Conservation (phyloP, 2,113 vertebrate genomes). For the Sterrhoptilus dennistouni region DNA sequence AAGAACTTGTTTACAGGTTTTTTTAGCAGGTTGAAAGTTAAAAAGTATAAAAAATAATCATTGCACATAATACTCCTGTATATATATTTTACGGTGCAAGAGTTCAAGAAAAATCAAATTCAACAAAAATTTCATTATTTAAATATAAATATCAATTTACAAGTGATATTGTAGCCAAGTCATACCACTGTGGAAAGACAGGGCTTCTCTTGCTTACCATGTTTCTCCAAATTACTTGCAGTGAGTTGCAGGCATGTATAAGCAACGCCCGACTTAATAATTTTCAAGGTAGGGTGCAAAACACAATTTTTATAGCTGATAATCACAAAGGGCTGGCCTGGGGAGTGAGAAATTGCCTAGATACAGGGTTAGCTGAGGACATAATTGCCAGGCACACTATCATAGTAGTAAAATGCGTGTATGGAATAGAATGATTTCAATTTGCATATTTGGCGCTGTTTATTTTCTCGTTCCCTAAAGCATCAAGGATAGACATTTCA, state of each 20-base stretch:
- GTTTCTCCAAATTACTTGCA: not conserved
- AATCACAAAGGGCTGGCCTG: not conserved
- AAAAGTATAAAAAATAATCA: not conserved
- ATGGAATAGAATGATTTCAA: not conserved
- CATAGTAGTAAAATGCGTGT: not conserved
- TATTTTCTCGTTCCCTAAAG: conserved; percentile 16
- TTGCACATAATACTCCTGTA: not conserved
- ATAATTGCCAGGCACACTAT: not conserved
- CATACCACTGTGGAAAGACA: not conserved
- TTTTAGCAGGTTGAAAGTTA: not conserved
- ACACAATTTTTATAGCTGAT: not conserved
- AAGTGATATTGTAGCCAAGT: not conserved
- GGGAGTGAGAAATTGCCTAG: not conserved
- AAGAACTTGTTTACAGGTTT: not conserved
- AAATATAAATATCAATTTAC: not conserved
- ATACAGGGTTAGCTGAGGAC: not conserved
- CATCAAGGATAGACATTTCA: not conserved
- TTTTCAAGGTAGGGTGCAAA: not conserved
- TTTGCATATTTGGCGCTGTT: conserved; percentile 14
- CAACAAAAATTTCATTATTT: not conserved
- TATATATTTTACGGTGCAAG: not conserved
- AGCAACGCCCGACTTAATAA: not conserved
- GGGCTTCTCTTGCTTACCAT: not conserved
- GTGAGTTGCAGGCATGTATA: not conserved
- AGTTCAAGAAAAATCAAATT: not conserved